Conservation (phyloP, 2,113 vertebrate species). For the Tachuris rubrigastra region DNA sequence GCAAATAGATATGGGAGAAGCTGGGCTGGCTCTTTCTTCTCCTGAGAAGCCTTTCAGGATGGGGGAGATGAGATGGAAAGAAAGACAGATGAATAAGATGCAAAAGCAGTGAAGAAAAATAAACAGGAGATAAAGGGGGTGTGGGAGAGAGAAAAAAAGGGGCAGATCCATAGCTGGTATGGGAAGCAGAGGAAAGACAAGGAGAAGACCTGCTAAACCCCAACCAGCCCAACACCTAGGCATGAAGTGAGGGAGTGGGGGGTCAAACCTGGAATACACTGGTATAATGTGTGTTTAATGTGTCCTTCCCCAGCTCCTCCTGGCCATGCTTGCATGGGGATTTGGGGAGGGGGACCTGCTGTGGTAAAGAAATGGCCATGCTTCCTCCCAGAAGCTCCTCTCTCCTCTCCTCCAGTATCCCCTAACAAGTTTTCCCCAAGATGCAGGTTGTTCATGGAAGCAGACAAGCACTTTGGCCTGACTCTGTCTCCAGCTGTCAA, state of each 20-base stretch:
- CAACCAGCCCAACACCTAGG: neutral
- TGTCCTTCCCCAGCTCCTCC: neutral
- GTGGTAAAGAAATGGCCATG: no score
- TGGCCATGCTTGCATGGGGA: fast-evolving
- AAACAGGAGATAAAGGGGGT: neutral
- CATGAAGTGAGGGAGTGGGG: fast-evolving
- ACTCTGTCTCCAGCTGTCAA: conserved; percentile 21
- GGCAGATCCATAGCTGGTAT: neutral
- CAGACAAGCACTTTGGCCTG: neutral
- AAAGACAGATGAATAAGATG: conserved; percentile 28
- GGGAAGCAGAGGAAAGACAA: neutral
- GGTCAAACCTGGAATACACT: neutral
- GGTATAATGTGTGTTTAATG: neutral
- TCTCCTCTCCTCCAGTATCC: neutral
- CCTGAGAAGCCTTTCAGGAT: conserved; percentile 44
- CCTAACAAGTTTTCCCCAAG: neutral
- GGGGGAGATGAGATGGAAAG: conserved; percentile 5
- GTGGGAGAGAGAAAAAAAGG: neutral
- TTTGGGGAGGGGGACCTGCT: neutral
- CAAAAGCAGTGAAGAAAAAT: neutral
- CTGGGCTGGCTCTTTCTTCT: conserved; percentile 16
- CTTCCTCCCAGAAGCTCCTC: neutral
- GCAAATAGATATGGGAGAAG: conserved; percentile 43
- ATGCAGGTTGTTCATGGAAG: neutral
- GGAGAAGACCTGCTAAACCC: neutral